Base-by-base conservation (phyloP, 1,140 invertebrate species). In the Pseudomyrmex gracilis region DNA sequence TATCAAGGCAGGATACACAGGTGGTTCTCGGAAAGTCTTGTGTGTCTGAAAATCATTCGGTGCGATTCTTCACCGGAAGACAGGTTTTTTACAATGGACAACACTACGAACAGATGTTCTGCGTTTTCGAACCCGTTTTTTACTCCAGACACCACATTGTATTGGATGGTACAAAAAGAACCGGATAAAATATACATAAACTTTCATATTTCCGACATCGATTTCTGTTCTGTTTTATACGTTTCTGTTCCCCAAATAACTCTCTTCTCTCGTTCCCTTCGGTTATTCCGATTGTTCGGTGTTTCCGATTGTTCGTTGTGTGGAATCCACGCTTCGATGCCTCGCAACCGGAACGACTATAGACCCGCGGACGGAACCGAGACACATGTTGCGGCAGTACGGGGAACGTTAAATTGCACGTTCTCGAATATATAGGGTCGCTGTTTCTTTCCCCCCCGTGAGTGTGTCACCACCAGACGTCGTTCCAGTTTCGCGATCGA, bases 301-400 rank as follows among this genome's bases (percentile, higher is more conserved):
- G n/a, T n/a, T 57, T 71, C 51, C 53, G 53, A 20, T 70, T 58
- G 15, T 12, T 57, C 51, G 58, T 63, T 78, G 78, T 78, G 78
- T 76, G 73, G 43, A 34, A 71, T 20, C 45, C 45, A 70, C 53
- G 76, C 76, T 80, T 17, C 66, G 43, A 58, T 70, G 76, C 66
- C 17, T 58, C 13, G 43, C 76, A 80, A 71, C 55, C 60, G 66
- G 76, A 80, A 45, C 76, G 15, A 43, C 76, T 80, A 80, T 80
- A 80, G 34, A 34, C n/a, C 15, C 17, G 1, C 15, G 12, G 20
- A 58, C 70, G 76, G 64, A 80, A 80, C 12, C 66, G 22, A 66
- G 49, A 34, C 76, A 80, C 22, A 60, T 70, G 66, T 58, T 70
- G 10, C 17, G 43, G 13, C 8, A 51, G 9, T 34, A 20, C 53